Percentiles rank a stretch among this genome's conserved stretches.
Conservation (phyloP, 2,113 vertebrate genomes). For the Eulemur macaco region DNA sequence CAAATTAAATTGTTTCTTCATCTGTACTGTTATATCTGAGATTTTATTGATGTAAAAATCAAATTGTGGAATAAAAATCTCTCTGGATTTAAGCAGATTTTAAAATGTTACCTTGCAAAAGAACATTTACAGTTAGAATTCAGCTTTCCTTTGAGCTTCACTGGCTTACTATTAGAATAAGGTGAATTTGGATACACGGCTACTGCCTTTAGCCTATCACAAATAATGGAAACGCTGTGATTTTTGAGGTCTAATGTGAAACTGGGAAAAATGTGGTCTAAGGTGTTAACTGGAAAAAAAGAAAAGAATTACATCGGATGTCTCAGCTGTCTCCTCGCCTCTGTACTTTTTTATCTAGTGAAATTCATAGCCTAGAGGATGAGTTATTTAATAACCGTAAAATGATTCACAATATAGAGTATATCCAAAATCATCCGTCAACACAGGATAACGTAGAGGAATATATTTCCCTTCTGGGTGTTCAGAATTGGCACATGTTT, state of each 20-base stretch:
- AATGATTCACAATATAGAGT: neutral
- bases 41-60: slow-evolving; percentile 84
- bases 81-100: slow-evolving; percentile 75
- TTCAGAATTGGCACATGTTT: neutral
- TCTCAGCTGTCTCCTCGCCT: neutral
- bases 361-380: neutral
- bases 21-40: slow-evolving; percentile 82
- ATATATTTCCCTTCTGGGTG: neutral
- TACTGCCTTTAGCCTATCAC: neutral
- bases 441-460: neutral
- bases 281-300: slow-evolving; percentile 10
- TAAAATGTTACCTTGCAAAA: slow-evolving; percentile 69
- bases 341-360: neutral
- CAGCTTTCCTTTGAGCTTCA: slow-evolving; percentile 19
- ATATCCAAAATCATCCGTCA: slow-evolving; percentile 21
- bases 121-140: slow-evolving; percentile 62
- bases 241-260: slow-evolving; percentile 40
- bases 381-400: slow-evolving; percentile 14
- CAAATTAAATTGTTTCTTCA: slow-evolving; percentile 84
- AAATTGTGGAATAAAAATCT: slow-evolving; percentile 67
- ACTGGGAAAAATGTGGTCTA: neutral
- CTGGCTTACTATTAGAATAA: slow-evolving; percentile 55
- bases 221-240: slow-evolving; percentile 9
- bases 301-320: neutral
- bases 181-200: slow-evolving; percentile 47